Evolutionary conservation across 2,113 vertebrate species (phyloP), one percentile per base, ranked within the genome.

Genomic region (Nerophis ophidion): DNA sequence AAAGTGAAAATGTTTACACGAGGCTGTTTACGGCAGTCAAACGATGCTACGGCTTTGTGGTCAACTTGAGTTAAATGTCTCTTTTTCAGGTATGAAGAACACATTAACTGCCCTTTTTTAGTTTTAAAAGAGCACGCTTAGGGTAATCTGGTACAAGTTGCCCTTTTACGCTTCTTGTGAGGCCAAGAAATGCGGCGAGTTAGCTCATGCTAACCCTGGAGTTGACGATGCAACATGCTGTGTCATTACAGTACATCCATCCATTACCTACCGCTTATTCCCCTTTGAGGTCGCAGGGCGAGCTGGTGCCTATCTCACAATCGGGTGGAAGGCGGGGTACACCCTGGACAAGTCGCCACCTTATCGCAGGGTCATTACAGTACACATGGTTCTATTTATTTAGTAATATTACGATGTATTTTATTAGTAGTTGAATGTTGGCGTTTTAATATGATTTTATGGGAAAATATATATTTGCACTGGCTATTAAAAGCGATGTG

Each of bases 71-170:
- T 26, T 77, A 70, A 86, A 71, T 77, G 81, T 68, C 74, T 76
- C 60, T 60, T 55, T 70, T 57, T 50, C 72, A 87, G 88, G 86
- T 87, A 80, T 49, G 68, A 48, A 55, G 38, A 55, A 42, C 16
- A 0, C 33, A 19, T 14, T 5, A 10, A 8, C 10, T 0, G 0
- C 12, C 1, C 11, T 8, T 46, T 0, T 53, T 47, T 49, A 3
- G 0, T 4, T 35, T 4, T 11, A 6, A 3, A n/a, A 10, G 8
- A 4, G 2, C 35, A 1, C 0, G 0, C 34, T 36, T 12, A 7
- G 5, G 62, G 47, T 61, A 26, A 0, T 6, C 0, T 8, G 1
- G 16, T 6, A 7, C 26, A 0, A 6, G 16, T 10, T 1, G 35
- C 57, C 33, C 57, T 48, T 11, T 64, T 59, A 17, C 2, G 42